Evolutionary conservation across 2,797 vertebrate species (phyloP).

Genomic region (Rhinella marina): DNA sequence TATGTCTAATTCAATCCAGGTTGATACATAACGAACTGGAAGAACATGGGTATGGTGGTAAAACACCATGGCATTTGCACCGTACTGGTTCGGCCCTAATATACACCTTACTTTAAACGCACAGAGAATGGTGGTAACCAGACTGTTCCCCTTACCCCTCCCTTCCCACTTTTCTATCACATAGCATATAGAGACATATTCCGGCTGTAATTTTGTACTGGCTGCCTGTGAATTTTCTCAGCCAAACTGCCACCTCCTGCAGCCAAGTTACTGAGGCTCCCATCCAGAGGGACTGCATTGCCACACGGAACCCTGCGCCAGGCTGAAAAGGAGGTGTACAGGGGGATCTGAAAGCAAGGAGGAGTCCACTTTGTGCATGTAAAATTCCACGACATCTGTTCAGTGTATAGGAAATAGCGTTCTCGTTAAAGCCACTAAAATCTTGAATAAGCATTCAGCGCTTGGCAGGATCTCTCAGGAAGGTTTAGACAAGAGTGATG

Average conservation of each 20-base stretch:
- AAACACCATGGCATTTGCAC: conserved; percentile 1
- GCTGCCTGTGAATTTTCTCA: conserved; percentile 38
- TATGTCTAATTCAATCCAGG: not conserved
- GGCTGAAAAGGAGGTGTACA: conserved; percentile 63
- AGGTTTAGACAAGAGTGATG: conserved; percentile 41
- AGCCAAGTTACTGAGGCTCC: conserved; percentile 61
- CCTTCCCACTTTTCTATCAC: conserved; percentile 59
- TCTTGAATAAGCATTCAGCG: conserved; percentile 53
- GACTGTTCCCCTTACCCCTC: conserved; percentile 46
- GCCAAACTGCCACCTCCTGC: conserved; percentile 43
- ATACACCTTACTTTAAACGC: conserved; percentile 12
- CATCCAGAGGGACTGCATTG: conserved; percentile 75
- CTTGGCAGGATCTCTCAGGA: conserved; percentile 61
- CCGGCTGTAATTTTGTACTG: conserved; percentile 41
- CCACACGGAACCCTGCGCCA: conserved; percentile 81
- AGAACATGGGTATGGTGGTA: not conserved
- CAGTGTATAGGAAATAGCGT: conserved; percentile 69
- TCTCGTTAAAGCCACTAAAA: conserved; percentile 75
- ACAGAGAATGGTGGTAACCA: conserved; percentile 8
- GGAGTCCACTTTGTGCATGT: conserved; percentile 80
- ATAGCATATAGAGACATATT: conserved; percentile 65
- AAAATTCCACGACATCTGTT: conserved; percentile 93
- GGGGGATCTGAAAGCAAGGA: conserved; percentile 68
- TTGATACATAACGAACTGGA: not conserved
- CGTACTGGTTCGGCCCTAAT: conserved; percentile 14